Conservation (phyloP, 2,113 vertebrate species). For the Pyrgilauda ruficollis region DNA sequence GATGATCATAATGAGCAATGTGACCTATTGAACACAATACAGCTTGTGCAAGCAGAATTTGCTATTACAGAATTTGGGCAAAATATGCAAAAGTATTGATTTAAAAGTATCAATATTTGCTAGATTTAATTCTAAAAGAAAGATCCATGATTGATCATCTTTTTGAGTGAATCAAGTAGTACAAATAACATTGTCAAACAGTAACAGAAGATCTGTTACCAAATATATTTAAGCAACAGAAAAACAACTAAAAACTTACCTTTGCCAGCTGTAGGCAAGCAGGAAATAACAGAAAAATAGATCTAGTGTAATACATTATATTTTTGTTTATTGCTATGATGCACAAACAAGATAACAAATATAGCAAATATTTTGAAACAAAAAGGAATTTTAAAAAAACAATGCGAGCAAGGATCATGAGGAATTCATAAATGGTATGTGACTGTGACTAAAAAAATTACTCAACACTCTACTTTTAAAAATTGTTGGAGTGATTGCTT, state of each 20-base stretch:
- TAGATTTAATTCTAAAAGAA: background rate
- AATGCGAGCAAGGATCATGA: background rate
- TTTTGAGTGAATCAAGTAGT: background rate
- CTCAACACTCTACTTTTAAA: background rate
- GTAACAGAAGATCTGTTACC: background rate
- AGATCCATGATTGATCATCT: background rate
- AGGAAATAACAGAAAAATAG: slow-evolving; percentile 31
- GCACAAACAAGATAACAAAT: background rate
- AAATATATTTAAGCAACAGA: background rate
- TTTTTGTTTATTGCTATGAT: background rate
- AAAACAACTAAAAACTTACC: slow-evolving; percentile 16
- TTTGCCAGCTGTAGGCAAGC: slow-evolving; percentile 20
- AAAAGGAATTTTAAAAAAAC: background rate
- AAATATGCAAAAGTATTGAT: background rate
- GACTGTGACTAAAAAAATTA: background rate
- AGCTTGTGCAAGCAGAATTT: background rate
- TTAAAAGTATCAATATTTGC: background rate
- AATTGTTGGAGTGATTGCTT: background rate
- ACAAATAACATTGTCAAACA: background rate
- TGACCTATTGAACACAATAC: background rate
- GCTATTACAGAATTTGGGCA: background rate
- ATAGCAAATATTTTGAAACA: background rate
- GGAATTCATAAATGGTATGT: background rate
- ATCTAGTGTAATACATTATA: background rate
- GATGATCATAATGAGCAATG: background rate